These are phyloP conservation scores for Benthosema pterotum DNA, from an alignment of 2,797 vertebrate genomes.

Conservation along the genomic window DNA sequence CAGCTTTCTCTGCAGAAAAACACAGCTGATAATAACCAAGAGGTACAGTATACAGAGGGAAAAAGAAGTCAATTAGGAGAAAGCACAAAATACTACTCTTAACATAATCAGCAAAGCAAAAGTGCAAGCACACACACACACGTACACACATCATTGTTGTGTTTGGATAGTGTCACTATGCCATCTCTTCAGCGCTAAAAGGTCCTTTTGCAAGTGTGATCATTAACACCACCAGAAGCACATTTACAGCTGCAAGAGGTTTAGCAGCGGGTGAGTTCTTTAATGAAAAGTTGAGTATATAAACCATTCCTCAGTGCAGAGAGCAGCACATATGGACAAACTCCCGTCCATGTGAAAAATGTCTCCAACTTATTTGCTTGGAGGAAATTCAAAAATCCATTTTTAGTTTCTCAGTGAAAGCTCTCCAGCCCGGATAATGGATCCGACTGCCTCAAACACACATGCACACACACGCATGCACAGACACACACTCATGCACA, in stretches of 20 bases:
- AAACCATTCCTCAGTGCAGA: slow-evolving; percentile 43
- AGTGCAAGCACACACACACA: neutral
- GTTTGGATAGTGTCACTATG: too few relatives aligned
- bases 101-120: slow-evolving; percentile 1
- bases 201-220: too few relatives aligned
- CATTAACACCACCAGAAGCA: too few relatives aligned
- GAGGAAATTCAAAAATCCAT: slow-evolving; percentile 68
- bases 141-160: neutral
- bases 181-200: too few relatives aligned
- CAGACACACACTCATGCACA: neutral
- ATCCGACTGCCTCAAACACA: slow-evolving; percentile 47
- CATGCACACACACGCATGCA: neutral
- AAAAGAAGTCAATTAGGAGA: neutral
- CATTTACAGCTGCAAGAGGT: too few relatives aligned
- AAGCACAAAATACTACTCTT: neutral
- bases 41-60: neutral
- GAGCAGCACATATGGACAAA: slow-evolving; percentile 51
- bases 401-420: slow-evolving; percentile 59
- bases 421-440: slow-evolving; percentile 64
- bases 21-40: slow-evolving; percentile 4
- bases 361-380: slow-evolving; percentile 54
- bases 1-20: slow-evolving; percentile 19
- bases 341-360: slow-evolving; percentile 60
- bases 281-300: slow-evolving; percentile 44
- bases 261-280: slow-evolving; percentile 5